Evolutionary conservation across 2,888 invertebrate genomes (phyloP).

Genomic region (Plagodis dolabraria): DNA sequence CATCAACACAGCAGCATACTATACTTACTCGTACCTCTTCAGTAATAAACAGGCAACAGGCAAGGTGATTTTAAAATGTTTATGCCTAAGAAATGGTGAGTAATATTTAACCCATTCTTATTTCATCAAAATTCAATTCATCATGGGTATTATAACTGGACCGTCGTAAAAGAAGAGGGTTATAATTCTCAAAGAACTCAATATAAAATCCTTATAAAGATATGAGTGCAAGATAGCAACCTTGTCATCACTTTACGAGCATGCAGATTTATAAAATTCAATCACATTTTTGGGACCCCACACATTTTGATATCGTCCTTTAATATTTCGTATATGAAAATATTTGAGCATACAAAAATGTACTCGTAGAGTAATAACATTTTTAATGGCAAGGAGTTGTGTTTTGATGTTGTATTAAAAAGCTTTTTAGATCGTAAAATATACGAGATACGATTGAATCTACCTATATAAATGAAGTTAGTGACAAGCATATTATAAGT

Average conservation of each 20-base stretch:
- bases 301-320: constrained; percentile 20
- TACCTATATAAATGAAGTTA: too few relatives aligned
- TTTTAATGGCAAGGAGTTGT: constrained; percentile 7
- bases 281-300: constrained; percentile 33
- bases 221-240: constrained; percentile 14
- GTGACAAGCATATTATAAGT: too few relatives aligned
- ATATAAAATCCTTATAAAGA: constrained; percentile 16
- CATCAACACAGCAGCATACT: too few relatives aligned
- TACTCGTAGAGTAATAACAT: constrained; percentile 1
- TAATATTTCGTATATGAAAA: constrained; percentile 11
- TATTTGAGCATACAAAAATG: constrained; percentile 17
- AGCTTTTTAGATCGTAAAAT: background rate
- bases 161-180: constrained; percentile 1
- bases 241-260: constrained; percentile 25
- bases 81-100: too few relatives aligned
- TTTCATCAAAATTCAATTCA: background rate
- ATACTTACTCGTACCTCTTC: too few relatives aligned
- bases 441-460: too few relatives aligned
- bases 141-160: background rate
- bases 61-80: too few relatives aligned
- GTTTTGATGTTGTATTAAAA: background rate
- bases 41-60: too few relatives aligned
- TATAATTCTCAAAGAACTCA: constrained; percentile 20
- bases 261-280: constrained; percentile 31
- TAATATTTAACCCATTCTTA: too few relatives aligned